Base-by-base conservation (phyloP, 2,797 vertebrate genomes). In the Australoheros facetus region DNA sequence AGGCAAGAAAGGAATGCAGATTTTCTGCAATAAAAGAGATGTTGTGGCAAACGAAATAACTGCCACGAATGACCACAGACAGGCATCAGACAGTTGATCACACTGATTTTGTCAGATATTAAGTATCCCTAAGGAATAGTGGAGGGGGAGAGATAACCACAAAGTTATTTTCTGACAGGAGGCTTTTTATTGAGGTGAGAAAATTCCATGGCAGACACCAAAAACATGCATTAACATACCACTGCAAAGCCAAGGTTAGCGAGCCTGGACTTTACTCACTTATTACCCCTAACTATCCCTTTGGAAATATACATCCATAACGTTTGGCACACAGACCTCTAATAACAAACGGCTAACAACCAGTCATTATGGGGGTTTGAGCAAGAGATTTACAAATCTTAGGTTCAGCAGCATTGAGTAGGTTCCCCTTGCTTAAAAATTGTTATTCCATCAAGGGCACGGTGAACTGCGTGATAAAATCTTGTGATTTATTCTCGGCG, bases 171-270 rank as follows among this genome's bases (percentile, higher is more conserved):
- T 79, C 56, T 58, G 66, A 91, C 83, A 70, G 73, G 56, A 86
- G 75, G 74, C 57, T 89, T 93, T 95, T 95, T 94, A 95, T 93
- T 88, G 93, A 94, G 89, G 94, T 95, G 95, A 95, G 94, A 95
- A 95, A 95, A 95, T 95, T 95, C 93, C 92, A 84, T 79, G 85
- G 75, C 83, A 86, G 87, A 87, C 81, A 88, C 87, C 91, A 93
- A 95, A 95, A 96, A 95, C 95, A 95, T 94, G 90, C 92, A 96
- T 96, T 96, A 95, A 96, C 96, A 96, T 96, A 95, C 94, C 95
- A 91, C 64, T 71, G 92, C 92, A 94, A 94, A 95, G 91, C 92
- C 94, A 94, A 94, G 93, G 93, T 94, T 94, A 94, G 94, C 81
- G 81, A 88, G 91, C 93, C 90, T 78, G 85, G 92, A 91, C 93